Evolutionary conservation across 1,140 invertebrate genomes (phyloP), one percentile per base, ranked within the genome.

Genomic region (Holcopasites calliopsidis): DNA sequence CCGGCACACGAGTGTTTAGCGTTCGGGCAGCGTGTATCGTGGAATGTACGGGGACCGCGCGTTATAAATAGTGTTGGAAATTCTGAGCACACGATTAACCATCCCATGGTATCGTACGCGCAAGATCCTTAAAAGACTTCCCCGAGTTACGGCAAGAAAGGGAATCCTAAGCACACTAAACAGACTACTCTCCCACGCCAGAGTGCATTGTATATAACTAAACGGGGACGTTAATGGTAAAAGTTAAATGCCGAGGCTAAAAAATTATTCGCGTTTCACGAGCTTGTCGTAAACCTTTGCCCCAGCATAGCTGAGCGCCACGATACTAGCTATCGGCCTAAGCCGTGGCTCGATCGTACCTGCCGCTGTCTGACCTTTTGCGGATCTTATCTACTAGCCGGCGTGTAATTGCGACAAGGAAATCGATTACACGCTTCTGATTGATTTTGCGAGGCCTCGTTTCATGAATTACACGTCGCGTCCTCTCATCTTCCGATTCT

Each of bases 311-410:
- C 33, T 26, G 40, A 60, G 57, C 21, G n/a, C n/a, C 58, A 10
- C 16, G 23, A 42, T 16, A 1, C 3, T 4, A 28, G 2, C 16
- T 4, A 26, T 40, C 35, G 21, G 21, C 23, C 21, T n/a, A 21
- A 62, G 42, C 26, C 18, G 26, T 11, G n/a, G 16, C 21, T 26
- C 16, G 47, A 44, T 16, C 16, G 26, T 40, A 42, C 4, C 49
- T n/a, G 33, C 21, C 52, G 35, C n/a, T 38, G 55, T 76, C 23
- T 64, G 62, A 78, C 52, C 61, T 71, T 65, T 42, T n/a, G 40
- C 21, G 16, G 31, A 33, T 40, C 33, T 70, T 35, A 76, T 55
- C 38, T 54, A 69, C 40, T 74, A 8, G n/a, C 35, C 2, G 11
- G 3, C 47, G 23, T 50, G 71, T 47, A 50, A 64, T 68, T 52